Conservation (phyloP, 2,113 vertebrate genomes). For the Eudyptes chrysolophus region DNA sequence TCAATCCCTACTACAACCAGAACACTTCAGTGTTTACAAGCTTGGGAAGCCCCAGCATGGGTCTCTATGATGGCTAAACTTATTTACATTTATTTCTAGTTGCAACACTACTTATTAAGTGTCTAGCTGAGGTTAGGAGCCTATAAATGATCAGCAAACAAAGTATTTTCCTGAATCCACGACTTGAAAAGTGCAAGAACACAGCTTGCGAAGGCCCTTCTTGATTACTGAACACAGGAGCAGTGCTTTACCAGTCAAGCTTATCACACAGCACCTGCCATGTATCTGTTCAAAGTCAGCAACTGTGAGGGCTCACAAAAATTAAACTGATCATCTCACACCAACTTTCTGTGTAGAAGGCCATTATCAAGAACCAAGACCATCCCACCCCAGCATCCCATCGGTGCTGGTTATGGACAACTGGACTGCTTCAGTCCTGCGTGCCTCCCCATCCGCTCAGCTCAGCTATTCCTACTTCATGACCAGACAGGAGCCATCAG, state of each 20-base stretch:
- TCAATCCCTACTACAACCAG: neutral
- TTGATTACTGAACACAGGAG: neutral
- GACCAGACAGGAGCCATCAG: neutral
- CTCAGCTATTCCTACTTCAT: neutral
- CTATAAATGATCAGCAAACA: neutral
- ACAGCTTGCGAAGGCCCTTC: neutral
- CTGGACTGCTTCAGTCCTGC: neutral
- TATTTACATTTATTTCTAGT: neutral
- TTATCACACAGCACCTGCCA: neutral
- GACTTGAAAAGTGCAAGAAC: neutral
- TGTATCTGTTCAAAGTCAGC: neutral
- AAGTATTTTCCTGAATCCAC: neutral
- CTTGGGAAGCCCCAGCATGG: neutral
- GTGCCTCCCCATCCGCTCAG: fast-evolving
- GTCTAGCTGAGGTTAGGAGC: neutral
- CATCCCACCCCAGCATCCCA: neutral
- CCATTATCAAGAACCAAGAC: neutral
- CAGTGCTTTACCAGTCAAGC: neutral
- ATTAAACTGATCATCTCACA: fast-evolving
- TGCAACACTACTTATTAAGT: neutral
- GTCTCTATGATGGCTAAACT: neutral
- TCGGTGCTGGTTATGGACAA: neutral
- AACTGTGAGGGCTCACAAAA: neutral
- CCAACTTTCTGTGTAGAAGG: neutral
- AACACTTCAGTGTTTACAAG: neutral